phyloP scores from a whole-genome alignment of 2,113 vertebrate species.

The Pyxicephalus adspersus region DNA sequence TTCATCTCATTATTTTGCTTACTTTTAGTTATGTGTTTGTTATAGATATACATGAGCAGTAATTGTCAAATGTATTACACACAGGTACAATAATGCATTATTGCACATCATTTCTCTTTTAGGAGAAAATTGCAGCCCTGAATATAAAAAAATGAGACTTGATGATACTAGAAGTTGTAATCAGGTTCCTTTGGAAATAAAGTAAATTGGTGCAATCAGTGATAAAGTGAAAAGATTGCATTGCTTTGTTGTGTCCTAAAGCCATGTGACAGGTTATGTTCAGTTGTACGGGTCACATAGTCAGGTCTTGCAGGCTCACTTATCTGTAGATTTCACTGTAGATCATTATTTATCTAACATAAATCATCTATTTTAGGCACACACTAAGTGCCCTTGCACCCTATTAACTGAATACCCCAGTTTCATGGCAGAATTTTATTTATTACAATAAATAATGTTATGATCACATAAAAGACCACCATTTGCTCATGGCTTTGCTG shows the following conservation, averaged over 20 bases:
- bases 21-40: conserved; percentile 63
- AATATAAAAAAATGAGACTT: conserved; percentile 82
- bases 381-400: no score
- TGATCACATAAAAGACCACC: no score
- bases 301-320: background rate
- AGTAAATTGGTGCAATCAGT: conserved; percentile 76
- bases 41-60: conserved; percentile 62
- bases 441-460: no score
- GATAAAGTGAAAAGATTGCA: conserved; percentile 74
- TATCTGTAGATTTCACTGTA: no score
- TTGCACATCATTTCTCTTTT: conserved; percentile 72
- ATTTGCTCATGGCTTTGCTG: no score
- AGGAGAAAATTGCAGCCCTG: conserved; percentile 71
- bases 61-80: conserved; percentile 65
- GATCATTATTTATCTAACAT: no score
- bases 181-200: conserved; percentile 76
- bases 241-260: conserved; percentile 68
- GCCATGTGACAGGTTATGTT: conserved; percentile 31
- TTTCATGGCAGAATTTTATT: no score
- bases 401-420: no score
- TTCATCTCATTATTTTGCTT: conserved; percentile 26
- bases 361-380: no score
- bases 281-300: background rate
- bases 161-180: conserved; percentile 74
- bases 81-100: conserved; percentile 67